phyloP scores from a whole-genome alignment of 2,113 vertebrate genomes.

The Falcunculus frontatus region DNA sequence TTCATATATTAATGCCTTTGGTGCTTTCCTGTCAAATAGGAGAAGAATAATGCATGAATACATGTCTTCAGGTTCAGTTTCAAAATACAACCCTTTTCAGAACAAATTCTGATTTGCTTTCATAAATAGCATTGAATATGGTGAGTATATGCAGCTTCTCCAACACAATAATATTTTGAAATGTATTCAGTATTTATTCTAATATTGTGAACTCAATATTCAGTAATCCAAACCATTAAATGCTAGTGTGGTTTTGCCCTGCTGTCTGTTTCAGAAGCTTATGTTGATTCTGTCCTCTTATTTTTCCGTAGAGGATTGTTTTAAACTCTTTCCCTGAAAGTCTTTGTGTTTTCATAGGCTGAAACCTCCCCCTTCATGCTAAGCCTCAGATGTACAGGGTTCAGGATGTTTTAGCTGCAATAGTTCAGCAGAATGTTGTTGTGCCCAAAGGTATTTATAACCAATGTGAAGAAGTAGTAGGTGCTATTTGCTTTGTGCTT shows the following conservation, averaged over 20 bases:
- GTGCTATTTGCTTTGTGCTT: background rate
- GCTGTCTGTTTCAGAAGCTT: background rate
- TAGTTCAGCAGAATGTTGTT: background rate
- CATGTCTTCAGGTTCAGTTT: background rate
- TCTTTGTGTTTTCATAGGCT: background rate
- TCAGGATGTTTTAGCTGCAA: fast-evolving
- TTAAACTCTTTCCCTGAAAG: background rate
- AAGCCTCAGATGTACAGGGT: background rate
- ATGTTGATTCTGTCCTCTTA: background rate
- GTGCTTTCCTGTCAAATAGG: background rate
- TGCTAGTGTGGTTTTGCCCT: background rate
- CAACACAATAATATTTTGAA: background rate
- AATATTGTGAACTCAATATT: background rate
- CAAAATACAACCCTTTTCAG: background rate
- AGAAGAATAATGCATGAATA: background rate
- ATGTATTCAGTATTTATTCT: background rate
- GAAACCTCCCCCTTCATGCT: background rate
- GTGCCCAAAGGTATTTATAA: background rate
- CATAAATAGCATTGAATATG: background rate
- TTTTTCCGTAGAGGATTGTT: background rate
- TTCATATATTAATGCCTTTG: background rate
- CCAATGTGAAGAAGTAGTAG: background rate
- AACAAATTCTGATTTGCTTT: background rate
- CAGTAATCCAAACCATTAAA: background rate
- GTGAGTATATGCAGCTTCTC: background rate